Conservation (phyloP, 2,888 invertebrate genomes). For the Nysson spinosus region DNA sequence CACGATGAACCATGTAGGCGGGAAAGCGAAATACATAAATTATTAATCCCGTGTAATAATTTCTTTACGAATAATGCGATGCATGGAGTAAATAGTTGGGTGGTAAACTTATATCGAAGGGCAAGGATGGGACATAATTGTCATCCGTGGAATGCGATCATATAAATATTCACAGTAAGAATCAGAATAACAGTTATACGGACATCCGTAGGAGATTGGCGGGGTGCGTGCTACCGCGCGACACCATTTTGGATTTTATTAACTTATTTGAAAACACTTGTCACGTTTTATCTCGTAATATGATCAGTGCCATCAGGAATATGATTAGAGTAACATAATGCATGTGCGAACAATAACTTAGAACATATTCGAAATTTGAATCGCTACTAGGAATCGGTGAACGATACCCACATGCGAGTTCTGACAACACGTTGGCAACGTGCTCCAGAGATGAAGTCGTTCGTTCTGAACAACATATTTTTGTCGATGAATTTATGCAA, state of each 20-base stretch:
- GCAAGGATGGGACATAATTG: no score
- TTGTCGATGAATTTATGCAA: not conserved
- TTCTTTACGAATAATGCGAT: constrained; percentile 1
- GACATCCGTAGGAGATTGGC: constrained; percentile 37
- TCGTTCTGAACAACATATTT: constrained; percentile 3
- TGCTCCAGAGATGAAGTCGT: constrained; percentile 49
- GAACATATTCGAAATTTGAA: not conserved
- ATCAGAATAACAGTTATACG: not conserved
- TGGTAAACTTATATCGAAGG: not conserved
- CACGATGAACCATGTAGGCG: constrained; percentile 45
- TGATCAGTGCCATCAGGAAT: not conserved
- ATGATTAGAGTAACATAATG: not conserved
- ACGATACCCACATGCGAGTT: constrained; percentile 36
- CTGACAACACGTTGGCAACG: constrained; percentile 75
- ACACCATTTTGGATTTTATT: constrained; percentile 70
- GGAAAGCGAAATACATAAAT: constrained; percentile 48
- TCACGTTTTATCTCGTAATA: constrained; percentile 48
- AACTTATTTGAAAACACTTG: constrained; percentile 62
- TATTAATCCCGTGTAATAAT: constrained; percentile 11
- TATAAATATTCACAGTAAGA: not conserved
- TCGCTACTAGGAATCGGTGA: not conserved
- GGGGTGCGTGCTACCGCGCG: constrained; percentile 56
- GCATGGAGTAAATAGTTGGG: not conserved
- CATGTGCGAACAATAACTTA: not conserved
- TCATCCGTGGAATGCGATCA: no score